Evolutionary conservation across 1,140 invertebrate species (phyloP).

Genomic region (Laupala kohalensis): DNA sequence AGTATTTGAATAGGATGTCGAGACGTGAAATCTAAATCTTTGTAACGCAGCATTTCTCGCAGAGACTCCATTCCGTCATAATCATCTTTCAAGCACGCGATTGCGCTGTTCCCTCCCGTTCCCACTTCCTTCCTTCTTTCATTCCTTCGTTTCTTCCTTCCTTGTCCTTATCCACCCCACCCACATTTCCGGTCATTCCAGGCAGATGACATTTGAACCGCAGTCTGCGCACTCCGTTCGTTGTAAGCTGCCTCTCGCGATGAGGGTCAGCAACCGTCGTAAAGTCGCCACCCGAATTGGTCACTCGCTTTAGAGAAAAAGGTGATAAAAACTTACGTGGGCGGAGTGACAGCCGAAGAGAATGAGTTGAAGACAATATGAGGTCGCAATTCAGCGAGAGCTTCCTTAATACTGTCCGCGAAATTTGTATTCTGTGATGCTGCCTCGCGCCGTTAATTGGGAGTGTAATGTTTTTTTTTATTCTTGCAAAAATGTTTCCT

Average conservation of each 20-base stretch:
- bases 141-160: background rate
- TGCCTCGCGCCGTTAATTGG: too few relatives aligned
- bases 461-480: too few relatives aligned
- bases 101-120: too few relatives aligned
- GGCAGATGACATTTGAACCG: background rate
- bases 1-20: too few relatives aligned
- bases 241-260: background rate
- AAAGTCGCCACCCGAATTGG: background rate
- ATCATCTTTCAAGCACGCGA: too few relatives aligned
- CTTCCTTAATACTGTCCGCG: background rate
- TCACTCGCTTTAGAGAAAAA: background rate
- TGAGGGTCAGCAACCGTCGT: background rate
- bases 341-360: background rate
- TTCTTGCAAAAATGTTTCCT: too few relatives aligned
- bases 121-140: background rate
- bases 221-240: background rate
- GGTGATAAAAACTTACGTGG: background rate
- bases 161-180: background rate
- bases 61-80: too few relatives aligned
- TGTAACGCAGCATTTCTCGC: too few relatives aligned
- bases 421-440: too few relatives aligned
- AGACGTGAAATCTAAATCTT: too few relatives aligned
- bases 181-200: background rate
- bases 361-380: background rate
- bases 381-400: background rate